Evolutionary conservation across 2,797 vertebrate species (phyloP), one percentile per base, ranked within the genome.

Genomic region (Leucoraja ocellata): DNA sequence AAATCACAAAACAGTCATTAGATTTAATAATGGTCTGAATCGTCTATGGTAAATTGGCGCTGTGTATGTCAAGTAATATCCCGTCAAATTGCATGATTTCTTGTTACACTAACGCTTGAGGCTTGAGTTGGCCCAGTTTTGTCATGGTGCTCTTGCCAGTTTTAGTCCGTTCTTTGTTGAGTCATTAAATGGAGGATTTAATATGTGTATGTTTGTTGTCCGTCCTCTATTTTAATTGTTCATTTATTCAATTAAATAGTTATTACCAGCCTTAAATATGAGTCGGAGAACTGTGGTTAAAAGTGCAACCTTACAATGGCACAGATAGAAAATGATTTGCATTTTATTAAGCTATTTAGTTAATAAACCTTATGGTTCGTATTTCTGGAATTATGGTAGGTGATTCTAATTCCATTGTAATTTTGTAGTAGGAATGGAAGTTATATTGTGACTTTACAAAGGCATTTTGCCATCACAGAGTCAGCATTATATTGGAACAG

Each of bases 161-260:
- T 32, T 36, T 78, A 32, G 16, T 78, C 36, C 9, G 8, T 14
- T 73, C 21, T 73, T 78, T 8, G 74, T 28, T 28, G 74, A 77
- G 28, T 78, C n/a, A 73, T 78, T 78, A 78, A 32, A 14, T 78
- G 77, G 14, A 78, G 25, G 10, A 78, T 14, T 78, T 32, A 32
- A 78, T 36, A 10, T 32, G 11, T 32, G 32, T 11, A 78, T 36
- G 8, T 32, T 78, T 78, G 46, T 46, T 46, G 46, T 46, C 46
- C 46, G 46, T 46, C 46, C 13, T 63, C 23, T 39, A 81, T 78
- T 36, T 78, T n/a, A 61, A 63, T 25, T 63, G 11, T 63, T 86
- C 58, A 86, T 86, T 86, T 86, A 39, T 83, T 58, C 5, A 65
- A 86, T 86, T 86, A 86, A n/a, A 18, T 86, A 14, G 16, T n/a